Evolutionary conservation across 2,113 vertebrate genomes (phyloP).

Genomic region (Cephalophus harveyi): DNA sequence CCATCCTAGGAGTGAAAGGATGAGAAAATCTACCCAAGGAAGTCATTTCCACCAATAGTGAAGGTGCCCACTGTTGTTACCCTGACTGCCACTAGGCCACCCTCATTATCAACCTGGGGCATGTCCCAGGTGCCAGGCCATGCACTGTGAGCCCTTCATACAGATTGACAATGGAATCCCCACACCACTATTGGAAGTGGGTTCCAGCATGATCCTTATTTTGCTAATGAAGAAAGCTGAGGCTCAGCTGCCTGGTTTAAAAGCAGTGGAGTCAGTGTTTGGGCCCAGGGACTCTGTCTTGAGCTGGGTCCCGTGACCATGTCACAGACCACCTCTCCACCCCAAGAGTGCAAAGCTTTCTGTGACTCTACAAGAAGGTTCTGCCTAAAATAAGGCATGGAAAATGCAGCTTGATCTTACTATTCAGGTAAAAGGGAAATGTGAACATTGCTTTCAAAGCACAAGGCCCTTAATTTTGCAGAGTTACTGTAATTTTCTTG

Average conservation of each 20-base stretch:
- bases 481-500: neutral
- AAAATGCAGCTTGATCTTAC: neutral
- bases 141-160: neutral
- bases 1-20: neutral
- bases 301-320: neutral
- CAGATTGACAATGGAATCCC: neutral
- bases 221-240: neutral
- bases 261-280: neutral
- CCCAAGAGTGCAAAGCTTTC: neutral
- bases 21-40: neutral
- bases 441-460: neutral
- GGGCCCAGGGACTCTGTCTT: neutral
- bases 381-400: neutral
- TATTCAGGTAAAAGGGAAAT: neutral
- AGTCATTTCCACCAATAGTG: neutral
- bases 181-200: neutral
- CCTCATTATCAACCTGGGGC: neutral
- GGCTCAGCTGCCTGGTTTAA: neutral
- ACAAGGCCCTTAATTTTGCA: neutral
- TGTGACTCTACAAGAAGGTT: neutral
- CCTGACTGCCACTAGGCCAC: neutral
- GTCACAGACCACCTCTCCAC: neutral
- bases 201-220: neutral
- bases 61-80: neutral
- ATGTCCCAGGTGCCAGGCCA: no score